These are phyloP conservation scores for Dilophus febrilis DNA, from an alignment of 2,888 invertebrate species.

Conservation along the genomic window DNA sequence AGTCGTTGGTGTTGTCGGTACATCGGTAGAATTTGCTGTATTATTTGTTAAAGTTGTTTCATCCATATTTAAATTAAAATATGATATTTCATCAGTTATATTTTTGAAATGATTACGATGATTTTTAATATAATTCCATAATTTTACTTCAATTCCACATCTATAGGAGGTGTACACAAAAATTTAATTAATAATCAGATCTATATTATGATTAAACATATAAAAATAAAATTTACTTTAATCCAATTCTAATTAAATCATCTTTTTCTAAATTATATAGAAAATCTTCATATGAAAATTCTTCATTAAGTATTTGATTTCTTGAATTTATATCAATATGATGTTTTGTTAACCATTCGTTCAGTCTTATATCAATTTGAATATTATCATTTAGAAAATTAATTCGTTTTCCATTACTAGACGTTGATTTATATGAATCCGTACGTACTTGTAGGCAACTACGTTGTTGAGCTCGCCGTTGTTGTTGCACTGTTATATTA, in stretches of 20 bases:
- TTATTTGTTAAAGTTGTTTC: too few species aligned
- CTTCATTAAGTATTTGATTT: slow-evolving; percentile 50
- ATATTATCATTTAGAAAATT: neutral
- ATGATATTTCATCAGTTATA: too few species aligned
- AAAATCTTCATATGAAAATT: slow-evolving; percentile 65
- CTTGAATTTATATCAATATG: slow-evolving; percentile 51
- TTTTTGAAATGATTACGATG: slow-evolving; percentile 28
- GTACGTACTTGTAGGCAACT: slow-evolving; percentile 1
- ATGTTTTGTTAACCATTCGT: slow-evolving; percentile 53
- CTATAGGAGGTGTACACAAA: slow-evolving; percentile 27
- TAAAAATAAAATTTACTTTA: slow-evolving; percentile 41
- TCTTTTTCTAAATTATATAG: slow-evolving; percentile 61
- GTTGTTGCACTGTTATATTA: slow-evolving; percentile 17
- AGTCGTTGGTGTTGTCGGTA: too few species aligned
- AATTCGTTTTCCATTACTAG: slow-evolving; percentile 10
- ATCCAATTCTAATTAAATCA: slow-evolving; percentile 59
- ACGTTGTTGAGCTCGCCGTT: neutral
- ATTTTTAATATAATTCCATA: slow-evolving; percentile 67
- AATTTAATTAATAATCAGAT: too few species aligned
- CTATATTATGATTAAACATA: slow-evolving; percentile 2
- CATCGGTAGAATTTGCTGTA: too few species aligned
- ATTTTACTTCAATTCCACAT: slow-evolving; percentile 64
- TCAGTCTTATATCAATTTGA: slow-evolving; percentile 38
- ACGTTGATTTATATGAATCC: slow-evolving; percentile 4
- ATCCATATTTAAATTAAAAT: too few species aligned